Evolutionary conservation across 1,140 invertebrate genomes (phyloP).

Genomic region (Battus philenor): DNA sequence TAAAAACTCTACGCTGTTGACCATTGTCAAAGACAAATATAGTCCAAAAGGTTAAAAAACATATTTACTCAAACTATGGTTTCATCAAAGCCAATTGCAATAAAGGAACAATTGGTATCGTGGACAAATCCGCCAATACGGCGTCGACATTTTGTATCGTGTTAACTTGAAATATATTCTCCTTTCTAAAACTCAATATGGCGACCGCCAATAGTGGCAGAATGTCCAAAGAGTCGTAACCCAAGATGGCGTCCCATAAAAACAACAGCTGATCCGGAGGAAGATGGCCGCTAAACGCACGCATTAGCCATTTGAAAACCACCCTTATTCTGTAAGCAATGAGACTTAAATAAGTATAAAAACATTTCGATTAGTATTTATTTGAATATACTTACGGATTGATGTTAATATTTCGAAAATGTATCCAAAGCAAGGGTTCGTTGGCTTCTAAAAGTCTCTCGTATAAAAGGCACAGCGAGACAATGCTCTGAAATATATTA

Average conservation of each 20-base stretch:
- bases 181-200: constrained; percentile 94
- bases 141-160: constrained; percentile 91
- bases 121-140: constrained; percentile 92
- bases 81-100: constrained; percentile 71
- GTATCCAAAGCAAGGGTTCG: constrained; percentile 92
- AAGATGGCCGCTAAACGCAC: constrained; percentile 95
- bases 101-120: constrained; percentile 90
- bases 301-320: constrained; percentile 97
- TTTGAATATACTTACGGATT: constrained; percentile 87
- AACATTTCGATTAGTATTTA: background rate
- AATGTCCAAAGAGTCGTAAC: constrained; percentile 94
- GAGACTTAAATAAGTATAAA: too few species aligned
- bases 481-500: constrained; percentile 81
- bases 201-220: constrained; percentile 90
- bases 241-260: constrained; percentile 94
- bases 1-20: too few species aligned
- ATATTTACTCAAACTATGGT: too few species aligned
- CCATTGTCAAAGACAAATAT: too few species aligned
- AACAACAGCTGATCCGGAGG: constrained; percentile 93
- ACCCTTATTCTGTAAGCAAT: constrained; percentile 81
- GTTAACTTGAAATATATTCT: constrained; percentile 93
- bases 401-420: constrained; percentile 90
- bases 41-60: too few species aligned
- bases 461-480: constrained; percentile 89
- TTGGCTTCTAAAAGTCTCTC: constrained; percentile 93